Percentiles rank a stretch among this genome's conserved stretches.
Evolutionary conservation across 2,888 invertebrate species (phyloP).

Genomic region (Coecobrya sp.): DNA sequence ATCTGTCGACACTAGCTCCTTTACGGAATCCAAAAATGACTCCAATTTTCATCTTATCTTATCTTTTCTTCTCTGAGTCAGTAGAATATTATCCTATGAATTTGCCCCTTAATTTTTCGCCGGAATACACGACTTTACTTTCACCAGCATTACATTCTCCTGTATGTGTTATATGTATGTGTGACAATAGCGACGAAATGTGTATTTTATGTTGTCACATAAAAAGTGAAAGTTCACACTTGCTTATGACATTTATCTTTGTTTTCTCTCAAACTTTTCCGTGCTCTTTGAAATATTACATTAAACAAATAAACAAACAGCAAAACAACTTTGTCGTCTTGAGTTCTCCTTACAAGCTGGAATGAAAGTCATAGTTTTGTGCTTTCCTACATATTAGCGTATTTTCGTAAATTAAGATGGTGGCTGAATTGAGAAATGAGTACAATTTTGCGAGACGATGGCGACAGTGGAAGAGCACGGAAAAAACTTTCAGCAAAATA

Average conservation of each 20-base stretch:
- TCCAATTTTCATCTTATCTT: constrained; percentile 29
- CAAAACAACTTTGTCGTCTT: constrained; percentile 38
- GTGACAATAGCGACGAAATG: constrained; percentile 18
- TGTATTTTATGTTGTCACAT: constrained; percentile 42
- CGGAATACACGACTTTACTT: neutral
- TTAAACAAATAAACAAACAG: constrained; percentile 38
- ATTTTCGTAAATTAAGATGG: neutral
- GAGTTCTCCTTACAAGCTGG: neutral
- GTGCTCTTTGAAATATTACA: constrained; percentile 16
- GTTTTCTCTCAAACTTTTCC: constrained; percentile 46
- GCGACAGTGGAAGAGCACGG: neutral
- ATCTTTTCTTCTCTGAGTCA: constrained; percentile 26
- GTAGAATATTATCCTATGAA: constrained; percentile 10
- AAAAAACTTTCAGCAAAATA: neutral
- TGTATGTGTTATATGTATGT: neutral
- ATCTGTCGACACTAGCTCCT: neutral
- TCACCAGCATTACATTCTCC: neutral
- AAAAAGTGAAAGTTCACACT: constrained; percentile 56
- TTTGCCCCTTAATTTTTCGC: neutral
- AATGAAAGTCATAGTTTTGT: neutral
- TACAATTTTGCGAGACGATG: constrained; percentile 14
- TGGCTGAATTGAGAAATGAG: neutral
- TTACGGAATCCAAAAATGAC: constrained; percentile 21
- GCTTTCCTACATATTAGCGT: neutral
- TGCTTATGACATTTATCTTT: constrained; percentile 58